Evolutionary conservation across 2,113 vertebrate genomes (phyloP).

Genomic region (Phrynocephalus versicolor): DNA sequence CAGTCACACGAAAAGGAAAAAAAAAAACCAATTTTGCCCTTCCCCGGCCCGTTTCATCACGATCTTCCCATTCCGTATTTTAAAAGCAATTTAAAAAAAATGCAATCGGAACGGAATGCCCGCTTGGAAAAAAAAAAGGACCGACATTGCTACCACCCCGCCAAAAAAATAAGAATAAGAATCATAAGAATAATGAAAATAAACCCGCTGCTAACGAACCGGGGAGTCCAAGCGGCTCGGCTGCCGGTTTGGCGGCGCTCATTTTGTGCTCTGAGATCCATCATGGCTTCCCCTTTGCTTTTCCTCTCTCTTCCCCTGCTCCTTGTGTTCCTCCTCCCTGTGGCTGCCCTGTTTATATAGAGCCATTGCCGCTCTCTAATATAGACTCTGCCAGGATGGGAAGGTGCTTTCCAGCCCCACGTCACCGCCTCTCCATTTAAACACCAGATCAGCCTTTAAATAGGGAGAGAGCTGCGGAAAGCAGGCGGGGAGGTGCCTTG

Average conservation of each 20-base stretch:
- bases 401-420: conserved; percentile 94
- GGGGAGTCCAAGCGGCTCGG: conserved; percentile 62
- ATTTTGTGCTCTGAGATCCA: conserved; percentile 72
- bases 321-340: conserved; percentile 91
- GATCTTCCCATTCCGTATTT: background rate
- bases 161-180: conserved; percentile 49
- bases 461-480: conserved; percentile 82
- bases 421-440: conserved; percentile 96
- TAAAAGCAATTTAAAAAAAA: background rate
- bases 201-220: conserved; percentile 67
- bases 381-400: conserved; percentile 97
- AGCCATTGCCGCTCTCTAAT: conserved; percentile 97
- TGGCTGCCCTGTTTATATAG: conserved; percentile 92
- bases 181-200: background rate
- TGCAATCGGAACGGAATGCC: background rate
- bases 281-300: conserved; percentile 77
- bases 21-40: conserved; percentile 40
- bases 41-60: conserved; percentile 26
- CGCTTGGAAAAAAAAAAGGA: conserved; percentile 45
- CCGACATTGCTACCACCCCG: conserved; percentile 55
- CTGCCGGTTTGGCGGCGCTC: conserved; percentile 69
- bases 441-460: conserved; percentile 94
- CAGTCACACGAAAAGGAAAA: conserved; percentile 70
- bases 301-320: conserved; percentile 78
- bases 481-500: conserved; percentile 80